Conservation (phyloP, 2,888 invertebrate species). For the Nezara viridula region DNA sequence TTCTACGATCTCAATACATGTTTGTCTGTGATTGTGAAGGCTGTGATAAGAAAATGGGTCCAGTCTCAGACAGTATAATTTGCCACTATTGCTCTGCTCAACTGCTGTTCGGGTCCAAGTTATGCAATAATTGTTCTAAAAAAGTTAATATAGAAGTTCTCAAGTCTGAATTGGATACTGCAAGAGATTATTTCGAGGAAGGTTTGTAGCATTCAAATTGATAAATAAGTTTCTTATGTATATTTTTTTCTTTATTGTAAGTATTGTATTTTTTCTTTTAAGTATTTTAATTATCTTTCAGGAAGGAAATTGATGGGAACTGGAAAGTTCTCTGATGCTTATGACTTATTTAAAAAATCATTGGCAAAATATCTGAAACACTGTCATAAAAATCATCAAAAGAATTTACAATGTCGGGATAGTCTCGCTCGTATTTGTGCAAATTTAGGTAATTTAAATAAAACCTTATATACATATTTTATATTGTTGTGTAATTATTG, state of each 20-base stretch:
- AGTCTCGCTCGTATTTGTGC: slow-evolving; percentile 73
- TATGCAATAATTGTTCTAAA: slow-evolving; percentile 51
- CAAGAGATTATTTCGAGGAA: not conserved
- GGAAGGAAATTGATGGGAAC: slow-evolving; percentile 24
- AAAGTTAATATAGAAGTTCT: not conserved
- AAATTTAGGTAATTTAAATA: slow-evolving; percentile 69
- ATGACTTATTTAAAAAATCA: slow-evolving; percentile 70
- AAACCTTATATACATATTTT: no score
- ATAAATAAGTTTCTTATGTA: not conserved
- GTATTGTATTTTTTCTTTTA: not conserved
- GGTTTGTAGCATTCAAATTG: not conserved
- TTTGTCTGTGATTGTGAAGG: slow-evolving; percentile 84
- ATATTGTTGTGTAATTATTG: no score
- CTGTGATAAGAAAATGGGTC: slow-evolving; percentile 70
- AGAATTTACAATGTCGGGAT: slow-evolving; percentile 70
- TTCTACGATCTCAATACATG: slow-evolving; percentile 79
- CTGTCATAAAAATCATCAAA: slow-evolving; percentile 72
- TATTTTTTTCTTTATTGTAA: not conserved
- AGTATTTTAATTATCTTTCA: not conserved
- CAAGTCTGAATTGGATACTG: slow-evolving; percentile 7
- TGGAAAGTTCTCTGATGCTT: slow-evolving; percentile 67
- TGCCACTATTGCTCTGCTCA: slow-evolving; percentile 57
- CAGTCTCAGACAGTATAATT: slow-evolving; percentile 61
- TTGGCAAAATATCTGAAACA: slow-evolving; percentile 70
- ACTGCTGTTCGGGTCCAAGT: slow-evolving; percentile 43